Conservation (phyloP, 2,113 vertebrate species). For the Ammospiza caudacuta region DNA sequence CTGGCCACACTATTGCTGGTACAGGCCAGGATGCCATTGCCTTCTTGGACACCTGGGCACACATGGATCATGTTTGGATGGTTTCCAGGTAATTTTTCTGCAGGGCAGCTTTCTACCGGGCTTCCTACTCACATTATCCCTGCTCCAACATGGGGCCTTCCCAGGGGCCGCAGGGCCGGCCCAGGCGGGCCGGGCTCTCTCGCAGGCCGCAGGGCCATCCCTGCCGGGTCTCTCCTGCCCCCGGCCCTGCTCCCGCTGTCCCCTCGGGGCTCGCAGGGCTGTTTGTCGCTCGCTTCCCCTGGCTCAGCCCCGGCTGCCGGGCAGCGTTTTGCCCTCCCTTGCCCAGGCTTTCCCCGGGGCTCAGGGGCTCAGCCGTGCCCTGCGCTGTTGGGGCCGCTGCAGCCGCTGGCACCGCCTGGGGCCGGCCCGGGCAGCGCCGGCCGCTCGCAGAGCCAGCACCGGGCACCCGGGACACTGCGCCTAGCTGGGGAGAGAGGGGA, state of each 20-base stretch:
- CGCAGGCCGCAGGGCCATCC: background rate
- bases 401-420: fast-evolving
- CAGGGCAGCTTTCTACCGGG: background rate
- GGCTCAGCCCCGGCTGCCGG: background rate
- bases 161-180: fast-evolving
- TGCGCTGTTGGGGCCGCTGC: background rate
- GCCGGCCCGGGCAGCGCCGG: fast-evolving
- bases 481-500: fast-evolving
- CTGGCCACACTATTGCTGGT: background rate
- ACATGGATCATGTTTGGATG: fast-evolving
- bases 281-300: background rate
- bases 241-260: background rate
- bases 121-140: background rate
- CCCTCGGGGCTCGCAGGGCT: background rate
- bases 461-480: no score
- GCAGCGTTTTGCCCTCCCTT: background rate
- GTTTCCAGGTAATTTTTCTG: background rate
- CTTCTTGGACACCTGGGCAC: no score
- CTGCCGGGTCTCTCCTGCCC: background rate
- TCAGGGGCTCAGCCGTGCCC: background rate
- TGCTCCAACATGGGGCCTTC: fast-evolving
- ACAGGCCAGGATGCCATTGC: background rate
- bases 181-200: background rate
- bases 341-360: background rate
- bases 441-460: fast-evolving